Evolutionary conservation across 2,797 vertebrate genomes (phyloP).

Genomic region (Gadopsis marmoratus): DNA sequence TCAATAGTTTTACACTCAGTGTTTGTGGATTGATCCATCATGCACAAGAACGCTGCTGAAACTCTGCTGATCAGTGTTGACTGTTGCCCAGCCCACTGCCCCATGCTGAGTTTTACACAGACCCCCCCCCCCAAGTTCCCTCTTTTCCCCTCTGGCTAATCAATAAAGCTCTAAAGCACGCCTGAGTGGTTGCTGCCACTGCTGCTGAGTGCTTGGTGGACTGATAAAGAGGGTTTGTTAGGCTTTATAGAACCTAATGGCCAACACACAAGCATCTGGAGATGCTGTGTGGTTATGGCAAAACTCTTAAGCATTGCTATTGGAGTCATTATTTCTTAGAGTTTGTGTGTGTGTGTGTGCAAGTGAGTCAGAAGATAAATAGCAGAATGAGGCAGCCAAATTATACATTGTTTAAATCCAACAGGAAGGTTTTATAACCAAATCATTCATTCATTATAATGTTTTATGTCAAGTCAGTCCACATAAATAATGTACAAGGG

Average conservation of each 20-base stretch:
- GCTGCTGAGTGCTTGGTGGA: constrained; percentile 43
- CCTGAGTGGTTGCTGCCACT: constrained; percentile 56
- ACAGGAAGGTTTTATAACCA: constrained; percentile 25
- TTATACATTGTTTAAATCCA: constrained; percentile 40
- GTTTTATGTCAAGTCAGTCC: constrained; percentile 22
- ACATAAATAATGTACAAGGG: constrained; percentile 25
- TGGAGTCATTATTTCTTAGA: constrained; percentile 24
- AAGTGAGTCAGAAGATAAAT: constrained; percentile 10
- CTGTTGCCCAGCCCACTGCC: constrained; percentile 36
- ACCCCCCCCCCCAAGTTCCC: background rate
- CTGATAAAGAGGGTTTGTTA: constrained; percentile 59
- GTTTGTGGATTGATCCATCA: constrained; percentile 53
- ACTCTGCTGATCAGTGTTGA: constrained; percentile 58
- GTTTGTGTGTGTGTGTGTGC: constrained; percentile 17
- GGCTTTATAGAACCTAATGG: constrained; percentile 52
- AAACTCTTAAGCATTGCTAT: constrained; percentile 42
- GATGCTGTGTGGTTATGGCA: constrained; percentile 35
- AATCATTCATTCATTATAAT: constrained; percentile 33
- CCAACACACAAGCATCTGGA: constrained; percentile 50
- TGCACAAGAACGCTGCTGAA: constrained; percentile 41
- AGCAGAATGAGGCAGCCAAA: background rate
- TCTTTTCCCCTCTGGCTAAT: constrained; percentile 58
- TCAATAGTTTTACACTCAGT: background rate
- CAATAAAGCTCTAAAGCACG: constrained; percentile 67
- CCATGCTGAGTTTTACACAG: constrained; percentile 43